These are phyloP conservation scores for Amphipyra tragopoginis DNA, from an alignment of 2,888 invertebrate species.

Conservation along the genomic window DNA sequence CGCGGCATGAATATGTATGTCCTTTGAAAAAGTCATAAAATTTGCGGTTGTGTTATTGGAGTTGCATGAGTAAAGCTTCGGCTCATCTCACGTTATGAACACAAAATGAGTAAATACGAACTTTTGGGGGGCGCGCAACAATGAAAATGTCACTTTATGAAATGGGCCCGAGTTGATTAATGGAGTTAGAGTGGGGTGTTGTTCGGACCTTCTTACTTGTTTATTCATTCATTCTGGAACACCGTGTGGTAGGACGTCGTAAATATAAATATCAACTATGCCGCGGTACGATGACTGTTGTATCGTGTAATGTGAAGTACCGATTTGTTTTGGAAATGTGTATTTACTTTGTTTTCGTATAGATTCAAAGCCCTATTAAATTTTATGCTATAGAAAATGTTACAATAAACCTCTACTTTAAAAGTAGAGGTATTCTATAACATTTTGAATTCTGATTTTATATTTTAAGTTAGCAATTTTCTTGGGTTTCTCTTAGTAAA, in stretches of 20 bases:
- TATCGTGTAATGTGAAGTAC: slow-evolving; percentile 29
- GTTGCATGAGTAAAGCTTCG: slow-evolving; percentile 70
- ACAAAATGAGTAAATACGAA: slow-evolving; percentile 82
- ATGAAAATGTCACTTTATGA: slow-evolving; percentile 89
- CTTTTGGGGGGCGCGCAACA: slow-evolving; percentile 80
- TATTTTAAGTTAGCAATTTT: too few species aligned
- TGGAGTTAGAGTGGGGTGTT: slow-evolving; percentile 76
- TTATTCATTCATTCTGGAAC: slow-evolving; percentile 74
- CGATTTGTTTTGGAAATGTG: too few species aligned
- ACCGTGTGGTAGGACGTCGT: slow-evolving; percentile 57
- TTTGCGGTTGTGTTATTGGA: slow-evolving; percentile 73
- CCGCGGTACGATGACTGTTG: slow-evolving; percentile 31
- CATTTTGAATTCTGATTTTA: too few species aligned
- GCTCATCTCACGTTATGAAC: slow-evolving; percentile 74
- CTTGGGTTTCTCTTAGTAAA: too few species aligned
- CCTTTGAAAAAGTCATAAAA: slow-evolving; percentile 56
- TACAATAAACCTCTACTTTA: too few species aligned
- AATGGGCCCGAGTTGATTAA: slow-evolving; percentile 85
- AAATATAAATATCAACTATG: slow-evolving; percentile 67
- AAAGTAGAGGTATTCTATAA: too few species aligned
- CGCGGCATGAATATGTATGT: slow-evolving; percentile 50
- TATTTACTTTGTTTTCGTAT: slow-evolving; percentile 35
- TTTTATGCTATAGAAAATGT: too few species aligned
- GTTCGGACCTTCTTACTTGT: slow-evolving; percentile 79
- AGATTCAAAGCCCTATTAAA: too few species aligned